Base-by-base conservation (phyloP, 2,888 invertebrate species). In the Drosophila kuntzei region DNA sequence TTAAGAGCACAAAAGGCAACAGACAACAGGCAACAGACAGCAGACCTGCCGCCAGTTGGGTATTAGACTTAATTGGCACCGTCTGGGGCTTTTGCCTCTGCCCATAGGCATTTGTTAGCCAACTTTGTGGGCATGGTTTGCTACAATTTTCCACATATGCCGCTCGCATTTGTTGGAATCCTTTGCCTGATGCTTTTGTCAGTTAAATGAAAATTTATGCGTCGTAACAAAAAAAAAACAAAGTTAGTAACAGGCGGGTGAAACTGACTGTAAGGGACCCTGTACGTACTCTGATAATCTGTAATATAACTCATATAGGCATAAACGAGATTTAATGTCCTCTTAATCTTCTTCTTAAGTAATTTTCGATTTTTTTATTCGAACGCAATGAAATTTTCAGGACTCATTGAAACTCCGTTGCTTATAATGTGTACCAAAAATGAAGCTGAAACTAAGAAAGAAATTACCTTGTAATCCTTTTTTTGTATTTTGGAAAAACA, bases 141-240 rank as follows among this genome's bases (percentile, higher is more conserved):
- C 54, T 49, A 29, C 46, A 41, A 14, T 37, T 29, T 16, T 41
- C 39, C 54, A 60, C 50, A 41, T 44, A 58, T 65, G 54, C 50
- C 12, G 3, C 44, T 18, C 43, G 67, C 64, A 61, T 63, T 68
- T 55, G 37, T n/a, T 39, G 41, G 53, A 47, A 54, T 58, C 41
- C 44, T 29, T 50, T 43, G 43, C 22, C 32, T 61, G 72, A 46
- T 67, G 71, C 61, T 54, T 65, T 55, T 80, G 66, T 69, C 63
- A 59, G 65, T 80, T 81, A 65, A 71, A 80, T 71, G 88, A 62
- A 71, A 88, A 88, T 82, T 85, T 82, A 86, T 85, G 79, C 82
- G 64, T 62, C 12, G 63, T 46, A 47, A 46, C 34, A 47, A 65
- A 39, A 27, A n/a, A 20, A 12, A 22, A 20, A 68, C 57, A 62